A percentile compares a stretch with the other conserved stretches of the same genome.
phyloP scores from a whole-genome alignment of 2,888 invertebrate species.

The Troides oblongomaculatus region DNA sequence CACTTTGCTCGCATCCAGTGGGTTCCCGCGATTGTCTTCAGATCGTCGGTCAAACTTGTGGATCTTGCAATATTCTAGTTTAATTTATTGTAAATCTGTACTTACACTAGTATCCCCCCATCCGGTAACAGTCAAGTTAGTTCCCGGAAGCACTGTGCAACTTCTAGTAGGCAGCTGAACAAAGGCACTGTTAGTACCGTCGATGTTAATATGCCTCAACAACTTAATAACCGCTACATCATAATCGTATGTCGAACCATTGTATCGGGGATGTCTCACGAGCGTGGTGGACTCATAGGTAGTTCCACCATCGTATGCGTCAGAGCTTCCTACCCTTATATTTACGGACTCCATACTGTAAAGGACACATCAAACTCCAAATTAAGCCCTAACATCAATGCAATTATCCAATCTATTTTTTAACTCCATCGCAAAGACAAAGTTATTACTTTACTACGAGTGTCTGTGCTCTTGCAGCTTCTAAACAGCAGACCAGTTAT shows the following conservation, averaged over 20 bases:
- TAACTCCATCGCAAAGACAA: not conserved
- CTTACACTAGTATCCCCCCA: constrained; percentile 69
- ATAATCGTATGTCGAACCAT: constrained; percentile 56
- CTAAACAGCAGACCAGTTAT: no score
- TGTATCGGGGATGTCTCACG: constrained; percentile 61
- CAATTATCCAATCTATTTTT: not conserved
- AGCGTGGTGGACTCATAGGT: constrained; percentile 53
- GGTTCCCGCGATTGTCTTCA: no score
- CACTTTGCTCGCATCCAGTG: no score
- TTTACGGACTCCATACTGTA: constrained; percentile 47
- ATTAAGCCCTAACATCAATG: not conserved
- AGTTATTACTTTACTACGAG: not conserved
- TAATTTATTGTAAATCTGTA: not conserved
- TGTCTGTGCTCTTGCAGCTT: no score
- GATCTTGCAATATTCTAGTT: no score
- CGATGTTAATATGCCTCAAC: constrained; percentile 48
- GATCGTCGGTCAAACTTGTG: no score
- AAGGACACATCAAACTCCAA: constrained; percentile 25
- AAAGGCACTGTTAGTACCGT: constrained; percentile 47
- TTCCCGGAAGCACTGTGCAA: constrained; percentile 43
- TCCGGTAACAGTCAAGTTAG: constrained; percentile 53
- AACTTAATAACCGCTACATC: constrained; percentile 68
- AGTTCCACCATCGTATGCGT: constrained; percentile 57
- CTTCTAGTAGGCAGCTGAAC: constrained; percentile 41
- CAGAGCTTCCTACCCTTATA: constrained; percentile 64